phyloP scores from a whole-genome alignment of 1,140 invertebrate species.

The Polypedilum vanderplanki region DNA sequence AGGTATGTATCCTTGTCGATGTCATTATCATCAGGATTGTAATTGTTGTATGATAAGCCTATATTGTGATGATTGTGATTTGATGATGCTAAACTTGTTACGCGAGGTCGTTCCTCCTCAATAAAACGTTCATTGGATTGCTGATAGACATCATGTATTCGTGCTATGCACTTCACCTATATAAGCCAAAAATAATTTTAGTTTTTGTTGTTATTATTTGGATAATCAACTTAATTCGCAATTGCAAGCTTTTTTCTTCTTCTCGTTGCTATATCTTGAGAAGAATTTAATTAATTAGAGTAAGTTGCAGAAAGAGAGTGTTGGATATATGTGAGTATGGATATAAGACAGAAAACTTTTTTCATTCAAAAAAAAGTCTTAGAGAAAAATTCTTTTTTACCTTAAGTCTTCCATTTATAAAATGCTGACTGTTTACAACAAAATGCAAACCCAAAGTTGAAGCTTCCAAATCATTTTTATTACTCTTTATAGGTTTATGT shows the following conservation, averaged over 20 bases:
- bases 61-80: conserved; percentile 14
- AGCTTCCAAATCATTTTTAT: conserved; percentile 31
- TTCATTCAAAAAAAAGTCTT: conserved; percentile 25
- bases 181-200: background rate
- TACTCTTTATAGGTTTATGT: conserved; percentile 28
- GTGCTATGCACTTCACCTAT: conserved; percentile 41
- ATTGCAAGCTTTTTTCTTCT: background rate
- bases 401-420: conserved; percentile 31
- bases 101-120: conserved; percentile 41
- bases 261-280: background rate
- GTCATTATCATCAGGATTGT: conserved; percentile 16
- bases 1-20: conserved; percentile 15
- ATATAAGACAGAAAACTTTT: too few relatives aligned
- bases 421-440: conserved; percentile 31
- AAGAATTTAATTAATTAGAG: conserved; percentile 24
- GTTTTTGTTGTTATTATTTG: background rate
- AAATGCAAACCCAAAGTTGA: conserved; percentile 30
- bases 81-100: conserved; percentile 34
- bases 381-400: conserved; percentile 30
- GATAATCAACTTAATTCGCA: background rate
- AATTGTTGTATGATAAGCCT: background rate
- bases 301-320: background rate
- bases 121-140: conserved; percentile 41
- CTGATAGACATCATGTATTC: conserved; percentile 42
- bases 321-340: too few relatives aligned